Percentiles rank a stretch among this genome's conserved stretches.
Evolutionary conservation across 1,140 invertebrate species (phyloP).

Genomic region (Ectropis grisescens): DNA sequence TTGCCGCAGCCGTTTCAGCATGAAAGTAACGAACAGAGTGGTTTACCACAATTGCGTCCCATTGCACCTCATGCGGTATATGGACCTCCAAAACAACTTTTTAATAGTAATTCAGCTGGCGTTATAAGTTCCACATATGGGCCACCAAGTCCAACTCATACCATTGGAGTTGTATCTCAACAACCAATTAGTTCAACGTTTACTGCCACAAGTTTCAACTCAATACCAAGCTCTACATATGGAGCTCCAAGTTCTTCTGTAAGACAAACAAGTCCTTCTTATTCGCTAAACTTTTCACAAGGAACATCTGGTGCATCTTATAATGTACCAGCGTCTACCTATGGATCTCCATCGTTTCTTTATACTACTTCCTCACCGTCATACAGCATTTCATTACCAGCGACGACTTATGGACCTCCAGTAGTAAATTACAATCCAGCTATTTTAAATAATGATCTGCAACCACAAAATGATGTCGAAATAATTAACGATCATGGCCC

Average conservation of each 20-base stretch:
- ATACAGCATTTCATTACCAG: background rate
- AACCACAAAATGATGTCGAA: conserved; percentile 26
- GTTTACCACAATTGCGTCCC: conserved; percentile 21
- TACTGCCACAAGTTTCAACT: conserved; percentile 18
- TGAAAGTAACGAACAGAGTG: conserved; percentile 19
- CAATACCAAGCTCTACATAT: conserved; percentile 22
- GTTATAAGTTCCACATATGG: conserved; percentile 42
- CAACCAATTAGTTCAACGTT: conserved; percentile 22
- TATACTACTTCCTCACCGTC: conserved; percentile 1
- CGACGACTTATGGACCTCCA: conserved; percentile 14
- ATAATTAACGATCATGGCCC: conserved; percentile 22
- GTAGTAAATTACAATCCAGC: conserved; percentile 16
- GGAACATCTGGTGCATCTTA: conserved; percentile 11
- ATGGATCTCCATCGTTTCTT: conserved; percentile 9
- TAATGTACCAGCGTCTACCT: conserved; percentile 13
- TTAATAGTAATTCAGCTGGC: conserved; percentile 18
- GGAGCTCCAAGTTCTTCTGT: conserved; percentile 18
- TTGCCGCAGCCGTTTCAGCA: conserved; percentile 25
- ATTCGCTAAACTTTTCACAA: conserved; percentile 14
- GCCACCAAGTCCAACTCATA: conserved; percentile 47
- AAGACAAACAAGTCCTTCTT: conserved; percentile 18
- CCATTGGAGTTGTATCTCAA: conserved; percentile 19
- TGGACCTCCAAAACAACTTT: conserved; percentile 33
- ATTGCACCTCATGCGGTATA: conserved; percentile 30
- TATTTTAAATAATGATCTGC: conserved; percentile 26